Evolutionary conservation across 2,888 invertebrate species (phyloP), one percentile per base, ranked within the genome.

Genomic region (Cepaea hortensis): DNA sequence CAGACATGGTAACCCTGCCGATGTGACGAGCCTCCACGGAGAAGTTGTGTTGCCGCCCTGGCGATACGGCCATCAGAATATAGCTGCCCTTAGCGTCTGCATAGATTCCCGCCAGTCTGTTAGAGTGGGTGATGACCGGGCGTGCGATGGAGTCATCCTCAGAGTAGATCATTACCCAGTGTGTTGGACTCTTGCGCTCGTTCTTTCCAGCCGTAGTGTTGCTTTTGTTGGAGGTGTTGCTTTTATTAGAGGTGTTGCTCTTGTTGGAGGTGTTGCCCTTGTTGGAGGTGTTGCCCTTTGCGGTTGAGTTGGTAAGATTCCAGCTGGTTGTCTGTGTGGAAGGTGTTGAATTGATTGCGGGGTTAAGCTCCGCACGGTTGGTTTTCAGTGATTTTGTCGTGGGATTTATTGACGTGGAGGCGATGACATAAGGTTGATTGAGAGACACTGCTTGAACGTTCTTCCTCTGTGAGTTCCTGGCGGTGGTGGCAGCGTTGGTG

Each of bases 1-100:
- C 90, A 81, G 91, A 90, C 90, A 93, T 89, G 80, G 92, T 91
- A 88, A 90, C 92, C 85, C 91, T 90, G 65, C 92, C 92, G 77
- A 92, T 91, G 88, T 91, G 91, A 88, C 92, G 90, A 77, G 93
- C 93, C 89, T 91, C 90, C 85, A 88, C 84, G 20, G 85, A 83
- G 77, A 88, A 88, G 81, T 86, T 87, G 85, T 88, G 83, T 48
- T 84, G 86, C 13, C 80, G 82, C 5, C 85, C 87, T 46, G 84
- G 83, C 35, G 50, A 48, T 50, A 88, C 83, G 23, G 76, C 86
- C 88, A 88, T 88, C 79, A 88, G 46, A 50, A 88, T 79, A 81
- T 85, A 85, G 50, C 83, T 84, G 5, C 85, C 73, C 23, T 77
- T 70, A 50, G 18, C 18, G 62, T 88, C 86, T 55, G 80, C 62